phyloP scores from a whole-genome alignment of 2,113 vertebrate genomes.

The Penelope pileata region DNA sequence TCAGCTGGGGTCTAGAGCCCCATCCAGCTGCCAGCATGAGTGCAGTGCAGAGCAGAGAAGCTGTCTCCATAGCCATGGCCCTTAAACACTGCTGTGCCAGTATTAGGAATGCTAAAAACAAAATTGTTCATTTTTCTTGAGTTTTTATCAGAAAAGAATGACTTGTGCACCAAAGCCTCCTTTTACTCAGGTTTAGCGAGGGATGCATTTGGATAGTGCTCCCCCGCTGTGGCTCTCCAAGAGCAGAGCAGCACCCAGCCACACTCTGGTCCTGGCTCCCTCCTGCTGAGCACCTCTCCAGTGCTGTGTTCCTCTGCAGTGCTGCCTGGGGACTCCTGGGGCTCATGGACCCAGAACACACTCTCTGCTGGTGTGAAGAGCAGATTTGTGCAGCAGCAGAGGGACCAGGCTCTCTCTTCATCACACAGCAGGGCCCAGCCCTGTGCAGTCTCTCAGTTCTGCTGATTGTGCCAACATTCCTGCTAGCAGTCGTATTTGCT shows the following conservation, averaged over 20 bases:
- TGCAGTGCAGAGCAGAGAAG: neutral
- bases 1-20: neutral
- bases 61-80: neutral
- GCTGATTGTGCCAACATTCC: neutral
- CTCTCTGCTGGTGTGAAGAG: neutral
- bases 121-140: neutral
- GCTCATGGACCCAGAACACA: neutral
- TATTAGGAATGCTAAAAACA: neutral
- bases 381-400: neutral
- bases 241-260: accelerated
- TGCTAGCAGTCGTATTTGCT: neutral
- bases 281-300: neutral
- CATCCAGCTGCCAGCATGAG: neutral
- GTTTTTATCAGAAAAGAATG: neutral
- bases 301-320: accelerated
- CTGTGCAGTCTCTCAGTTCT: neutral
- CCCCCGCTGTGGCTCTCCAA: accelerated
- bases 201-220: neutral
- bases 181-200: accelerated
- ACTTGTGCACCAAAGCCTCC: neutral
- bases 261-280: neutral
- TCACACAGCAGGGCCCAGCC: neutral
- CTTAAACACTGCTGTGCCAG: neutral
- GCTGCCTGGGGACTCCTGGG: neutral
- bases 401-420: neutral